Evolutionary conservation across 2,113 vertebrate species (phyloP), one percentile per base, ranked within the genome.

Genomic region (Rhinoptilus africanus): DNA sequence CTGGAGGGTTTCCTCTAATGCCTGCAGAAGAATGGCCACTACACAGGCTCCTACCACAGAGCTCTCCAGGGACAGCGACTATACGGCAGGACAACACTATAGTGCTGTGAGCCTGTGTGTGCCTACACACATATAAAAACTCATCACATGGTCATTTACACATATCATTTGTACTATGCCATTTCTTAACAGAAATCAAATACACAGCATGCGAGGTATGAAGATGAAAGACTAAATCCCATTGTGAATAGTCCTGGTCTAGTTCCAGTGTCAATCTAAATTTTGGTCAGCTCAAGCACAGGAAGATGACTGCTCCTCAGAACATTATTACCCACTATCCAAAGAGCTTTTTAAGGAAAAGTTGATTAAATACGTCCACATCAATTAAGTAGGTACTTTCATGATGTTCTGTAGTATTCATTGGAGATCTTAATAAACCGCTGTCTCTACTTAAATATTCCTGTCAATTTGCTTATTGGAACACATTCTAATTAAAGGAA

Each of bases 401-500:
- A 12, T 21, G 41, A 20, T n/a, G 3, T 20, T n/a, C 27, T 4
- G 0, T 20, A 60, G 19, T 26, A 54, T 39, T 87, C 24, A 66
- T 0, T 20, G 26, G 10, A 47, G 21, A 64, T 53, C 89, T 87
- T 60, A 88, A 67, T 56, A 88, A 91, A 43, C 14, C 5, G 63
- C 86, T 74, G 20, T 32, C 53, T 90, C 78, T 74, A 54, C 75
- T 79, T 87, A 64, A 89, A 87, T 26, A 67, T 62, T 89, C 34
- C 37, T 64, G 47, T 39, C 64, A 81, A 62, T 78, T 53, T 76
- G 35, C 69, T 73, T 66, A 69, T 14, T 60, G 28, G 21, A 84
- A 85, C n/a, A 75, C 15, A 62, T 47, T 21, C 30, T 74, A 77
- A 76, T 56, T 77, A 85, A 53, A 59, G 50, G 32, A 73, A 90